phyloP scores from a whole-genome alignment of 2,888 invertebrate genomes.

The Drosophila atripex region DNA sequence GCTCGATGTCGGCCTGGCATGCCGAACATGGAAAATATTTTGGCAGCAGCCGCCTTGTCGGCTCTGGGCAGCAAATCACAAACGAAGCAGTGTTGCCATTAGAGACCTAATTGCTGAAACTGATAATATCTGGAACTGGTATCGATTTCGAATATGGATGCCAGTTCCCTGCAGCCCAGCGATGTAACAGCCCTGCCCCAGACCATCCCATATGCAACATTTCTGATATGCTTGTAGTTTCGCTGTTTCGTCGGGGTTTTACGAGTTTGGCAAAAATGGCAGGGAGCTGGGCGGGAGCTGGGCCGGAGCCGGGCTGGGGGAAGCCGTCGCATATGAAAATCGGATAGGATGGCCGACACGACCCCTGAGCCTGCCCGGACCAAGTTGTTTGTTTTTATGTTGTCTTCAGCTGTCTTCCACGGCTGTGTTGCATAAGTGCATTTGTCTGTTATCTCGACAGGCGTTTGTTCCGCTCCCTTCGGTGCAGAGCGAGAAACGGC shows the following conservation, averaged over 20 bases:
- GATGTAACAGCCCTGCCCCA: conserved; percentile 9
- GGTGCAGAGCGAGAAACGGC: not conserved
- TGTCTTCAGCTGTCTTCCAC: conserved; percentile 49
- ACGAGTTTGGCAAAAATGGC: conserved; percentile 2
- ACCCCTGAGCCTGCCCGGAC: not conserved
- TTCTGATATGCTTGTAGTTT: conserved; percentile 30
- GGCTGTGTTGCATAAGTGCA: conserved; percentile 65
- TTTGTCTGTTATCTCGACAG: conserved; percentile 65
- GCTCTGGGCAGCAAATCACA: not conserved
- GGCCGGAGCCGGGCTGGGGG: not conserved
- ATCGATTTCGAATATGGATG: not conserved
- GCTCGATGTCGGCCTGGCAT: conserved; percentile 7
- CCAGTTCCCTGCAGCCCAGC: conserved; percentile 12
- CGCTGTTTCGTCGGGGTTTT: conserved; percentile 6
- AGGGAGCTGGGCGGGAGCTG: not conserved
- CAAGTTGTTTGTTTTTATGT: conserved; percentile 36
- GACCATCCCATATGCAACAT: conserved; percentile 1
- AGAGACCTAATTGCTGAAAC: not conserved
- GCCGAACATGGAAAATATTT: not conserved
- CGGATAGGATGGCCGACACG: conserved; percentile 6
- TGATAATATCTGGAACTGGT: not conserved
- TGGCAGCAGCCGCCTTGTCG: not conserved
- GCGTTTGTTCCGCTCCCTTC: conserved; percentile 49
- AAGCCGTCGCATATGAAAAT: conserved; percentile 13
- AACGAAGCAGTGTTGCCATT: not conserved